A percentile compares a stretch with the other conserved stretches of the same genome.
Conservation (phyloP, 2,888 invertebrate species). For the Synergus laeviventris region DNA sequence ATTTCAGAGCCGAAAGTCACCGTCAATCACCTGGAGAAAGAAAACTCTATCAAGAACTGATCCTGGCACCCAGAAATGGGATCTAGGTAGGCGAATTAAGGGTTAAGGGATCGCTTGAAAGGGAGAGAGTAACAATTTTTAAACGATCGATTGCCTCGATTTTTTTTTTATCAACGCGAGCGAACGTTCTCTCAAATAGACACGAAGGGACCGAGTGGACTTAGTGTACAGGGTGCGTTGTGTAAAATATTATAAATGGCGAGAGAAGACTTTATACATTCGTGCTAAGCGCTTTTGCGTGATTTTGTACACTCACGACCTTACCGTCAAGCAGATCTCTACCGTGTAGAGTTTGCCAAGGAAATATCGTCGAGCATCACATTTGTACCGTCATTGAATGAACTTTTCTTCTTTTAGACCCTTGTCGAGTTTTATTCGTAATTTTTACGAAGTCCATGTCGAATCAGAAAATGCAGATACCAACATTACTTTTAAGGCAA, state of each 20-base stretch:
- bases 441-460: not conserved
- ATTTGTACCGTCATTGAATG: slow-evolving; percentile 53
- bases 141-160: slow-evolving; percentile 27
- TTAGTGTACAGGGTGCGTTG: slow-evolving; percentile 61
- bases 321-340: slow-evolving; percentile 55
- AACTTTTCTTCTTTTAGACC: not conserved
- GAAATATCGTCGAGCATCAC: slow-evolving; percentile 53
- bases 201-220: slow-evolving; percentile 46
- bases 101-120: slow-evolving; percentile 22
- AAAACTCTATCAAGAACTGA: slow-evolving; percentile 72
- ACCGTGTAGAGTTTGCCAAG: slow-evolving; percentile 65
- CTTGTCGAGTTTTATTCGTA: not conserved
- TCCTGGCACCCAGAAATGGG: slow-evolving; percentile 58
- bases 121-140: slow-evolving; percentile 50
- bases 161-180: not conserved
- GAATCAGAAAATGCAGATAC: not conserved
- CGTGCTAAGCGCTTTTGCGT: slow-evolving; percentile 54
- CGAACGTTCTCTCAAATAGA: slow-evolving; percentile 17
- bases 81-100: slow-evolving; percentile 44
- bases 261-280: slow-evolving; percentile 66
- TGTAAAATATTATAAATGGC: slow-evolving; percentile 61
- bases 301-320: slow-evolving; percentile 50
- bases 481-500: not conserved
- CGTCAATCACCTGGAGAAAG: slow-evolving; percentile 70
- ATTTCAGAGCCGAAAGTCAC: slow-evolving; percentile 55